Base-by-base conservation (phyloP, 1,140 invertebrate species). In the Eupristina koningsbergeri region DNA sequence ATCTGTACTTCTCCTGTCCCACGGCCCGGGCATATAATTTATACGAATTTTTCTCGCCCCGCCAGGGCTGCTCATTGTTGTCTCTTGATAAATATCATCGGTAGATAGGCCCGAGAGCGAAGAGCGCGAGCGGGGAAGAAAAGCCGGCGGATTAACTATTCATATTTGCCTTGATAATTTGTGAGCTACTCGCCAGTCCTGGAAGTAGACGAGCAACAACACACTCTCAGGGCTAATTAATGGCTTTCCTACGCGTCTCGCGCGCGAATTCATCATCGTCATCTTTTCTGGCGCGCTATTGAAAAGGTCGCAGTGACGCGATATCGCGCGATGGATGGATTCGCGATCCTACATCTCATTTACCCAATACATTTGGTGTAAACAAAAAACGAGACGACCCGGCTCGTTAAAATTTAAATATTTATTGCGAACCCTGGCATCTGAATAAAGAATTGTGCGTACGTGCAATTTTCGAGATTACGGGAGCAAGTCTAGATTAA, bases 1-100 rank as follows among this genome's bases (percentile, higher is more conserved):
- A n/a, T 41, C 45, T 45, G 41, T 45, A 26, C 9, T 19, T 75
- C 19, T 31, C 9, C 19, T 5, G 75, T 53, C 47, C 31, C 47
- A 75, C 73, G 29, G 45, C n/a, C 73, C 0, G 31, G 41, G 1
- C 45, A 11, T n/a, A 77, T 58, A 31, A 58, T 77, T 77, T 71
- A 71, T 71, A 71, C 7, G 36, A 17, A n/a, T n/a, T 71, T 19
- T 41, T n/a, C 67, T 71, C 67, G 67, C 22, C 67, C 36, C 67
- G 5, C 47, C 1, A 15, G 47, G 15, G 67, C 0, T 3, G 22
- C 36, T 71, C 67, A 71, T 71, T 71, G 19, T 71, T 71, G 67
- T 71, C 67, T 36, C 15, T 41, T 71, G 67, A 71, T 71, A 71
- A 71, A 71, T 41, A 71, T 71, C 39, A 41, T 71, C 67, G 1